phyloP scores from a whole-genome alignment of 2,113 vertebrate genomes.

The Amazona guildingii region DNA sequence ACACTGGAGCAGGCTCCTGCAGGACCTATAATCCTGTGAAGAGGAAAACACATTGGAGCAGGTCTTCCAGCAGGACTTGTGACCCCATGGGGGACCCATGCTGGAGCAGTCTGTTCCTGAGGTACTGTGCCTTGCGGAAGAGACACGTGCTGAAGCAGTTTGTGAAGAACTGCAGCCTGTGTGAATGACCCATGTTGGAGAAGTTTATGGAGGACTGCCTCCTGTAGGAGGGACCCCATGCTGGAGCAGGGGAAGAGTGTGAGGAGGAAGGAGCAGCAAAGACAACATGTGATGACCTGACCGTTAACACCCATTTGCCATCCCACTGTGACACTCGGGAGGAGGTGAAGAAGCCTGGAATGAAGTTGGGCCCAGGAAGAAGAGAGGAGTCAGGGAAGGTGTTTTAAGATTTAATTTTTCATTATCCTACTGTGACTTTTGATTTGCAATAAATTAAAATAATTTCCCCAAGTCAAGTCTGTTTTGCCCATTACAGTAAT shows the following conservation, averaged over 20 bases:
- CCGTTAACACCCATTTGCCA: accelerated
- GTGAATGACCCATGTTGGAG: neutral
- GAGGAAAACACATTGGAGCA: neutral
- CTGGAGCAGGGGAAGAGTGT: neutral
- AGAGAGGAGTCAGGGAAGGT: neutral
- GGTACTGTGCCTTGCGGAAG: neutral
- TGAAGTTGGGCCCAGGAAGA: neutral
- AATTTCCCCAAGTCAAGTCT: neutral
- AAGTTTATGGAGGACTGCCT: neutral
- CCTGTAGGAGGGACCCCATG: neutral
- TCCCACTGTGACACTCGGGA: accelerated
- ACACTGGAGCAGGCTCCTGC: neutral
- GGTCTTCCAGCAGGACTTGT: neutral
- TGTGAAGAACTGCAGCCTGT: neutral
- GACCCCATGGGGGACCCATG: neutral
- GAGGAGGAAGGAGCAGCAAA: neutral
- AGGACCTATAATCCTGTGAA: neutral
- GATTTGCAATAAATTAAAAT: neutral
- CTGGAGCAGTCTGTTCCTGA: neutral
- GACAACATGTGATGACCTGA: neutral
- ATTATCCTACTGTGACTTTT: neutral
- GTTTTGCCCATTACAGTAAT: neutral
- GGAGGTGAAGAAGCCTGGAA: neutral
- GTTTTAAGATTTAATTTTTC: neutral
- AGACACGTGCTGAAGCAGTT: neutral